These are phyloP conservation scores for Muntiacus reevesi DNA, from an alignment of 2,113 vertebrate species.

Conservation along the genomic window DNA sequence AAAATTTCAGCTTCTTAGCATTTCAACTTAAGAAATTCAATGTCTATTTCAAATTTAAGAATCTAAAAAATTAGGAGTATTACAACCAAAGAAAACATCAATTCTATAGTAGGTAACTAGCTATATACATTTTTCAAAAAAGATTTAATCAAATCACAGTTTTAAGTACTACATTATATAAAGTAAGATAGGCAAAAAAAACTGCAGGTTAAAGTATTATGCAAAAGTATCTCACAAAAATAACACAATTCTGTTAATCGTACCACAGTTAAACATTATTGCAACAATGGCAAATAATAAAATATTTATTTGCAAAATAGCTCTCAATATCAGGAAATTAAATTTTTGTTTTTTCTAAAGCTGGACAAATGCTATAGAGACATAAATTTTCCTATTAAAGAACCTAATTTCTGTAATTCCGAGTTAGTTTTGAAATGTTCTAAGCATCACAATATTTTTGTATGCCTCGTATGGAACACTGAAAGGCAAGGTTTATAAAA, in stretches of 20 bases:
- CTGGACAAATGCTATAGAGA: not conserved
- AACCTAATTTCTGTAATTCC: not conserved
- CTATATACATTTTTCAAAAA: not conserved
- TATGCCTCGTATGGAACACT: not conserved
- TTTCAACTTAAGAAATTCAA: not conserved
- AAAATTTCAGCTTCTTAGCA: not conserved
- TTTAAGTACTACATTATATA: not conserved
- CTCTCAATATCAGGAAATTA: not conserved
- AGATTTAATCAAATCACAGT: not conserved
- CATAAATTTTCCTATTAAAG: not conserved
- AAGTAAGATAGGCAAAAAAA: not conserved
- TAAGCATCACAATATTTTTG: not conserved
- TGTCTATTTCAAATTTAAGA: not conserved
- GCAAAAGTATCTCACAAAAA: not conserved
- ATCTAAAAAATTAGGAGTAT: not conserved
- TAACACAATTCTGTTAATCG: not conserved
- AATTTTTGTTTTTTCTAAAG: not conserved
- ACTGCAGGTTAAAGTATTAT: not conserved
- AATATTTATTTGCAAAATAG: not conserved
- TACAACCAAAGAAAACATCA: not conserved
- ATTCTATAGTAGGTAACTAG: not conserved
- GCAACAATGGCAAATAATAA: not conserved
- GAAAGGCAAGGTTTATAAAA: not conserved
- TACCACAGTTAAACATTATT: not conserved
- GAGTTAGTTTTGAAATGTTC: not conserved